Percentiles rank a stretch among this genome's conserved stretches.
Conservation (phyloP, 2,113 vertebrate genomes). For the Eudorcas thomsonii region DNA sequence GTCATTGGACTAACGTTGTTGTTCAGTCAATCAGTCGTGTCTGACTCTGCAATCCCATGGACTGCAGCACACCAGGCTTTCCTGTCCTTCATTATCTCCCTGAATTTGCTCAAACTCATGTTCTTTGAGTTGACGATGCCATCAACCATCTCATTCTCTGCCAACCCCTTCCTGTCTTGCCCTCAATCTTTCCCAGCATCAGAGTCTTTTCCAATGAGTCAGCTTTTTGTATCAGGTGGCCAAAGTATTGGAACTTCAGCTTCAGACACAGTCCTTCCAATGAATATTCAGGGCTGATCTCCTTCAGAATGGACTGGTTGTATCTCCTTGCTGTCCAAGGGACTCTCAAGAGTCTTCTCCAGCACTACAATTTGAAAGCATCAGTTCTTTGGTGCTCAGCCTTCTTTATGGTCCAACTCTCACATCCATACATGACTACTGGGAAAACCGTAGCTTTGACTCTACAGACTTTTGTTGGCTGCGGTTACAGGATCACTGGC, state of each 20-base stretch:
- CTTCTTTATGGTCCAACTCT: background rate
- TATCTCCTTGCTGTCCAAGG: background rate
- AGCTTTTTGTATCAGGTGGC: background rate
- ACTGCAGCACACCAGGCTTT: background rate
- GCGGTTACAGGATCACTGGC: background rate
- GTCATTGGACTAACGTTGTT: background rate
- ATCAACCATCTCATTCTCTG: background rate
- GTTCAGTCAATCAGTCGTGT: background rate
- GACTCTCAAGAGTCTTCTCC: background rate
- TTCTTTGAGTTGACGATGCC: background rate
- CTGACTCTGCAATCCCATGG: background rate
- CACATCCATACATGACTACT: background rate
- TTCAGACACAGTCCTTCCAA: background rate
- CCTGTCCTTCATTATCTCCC: background rate
- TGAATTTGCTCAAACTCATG: background rate
- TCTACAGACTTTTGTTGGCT: background rate
- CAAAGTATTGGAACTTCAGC: background rate
- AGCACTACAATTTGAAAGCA: background rate
- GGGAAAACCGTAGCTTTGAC: background rate
- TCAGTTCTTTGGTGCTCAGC: background rate
- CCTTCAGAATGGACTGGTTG: background rate
- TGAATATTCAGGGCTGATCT: background rate
- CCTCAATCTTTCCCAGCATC: background rate
- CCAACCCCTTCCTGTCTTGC: background rate
- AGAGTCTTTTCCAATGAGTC: background rate